A percentile compares a stretch with the other conserved stretches of the same genome.
Conservation (phyloP, 2,797 vertebrate genomes). For the Tiaroga cobitis region DNA sequence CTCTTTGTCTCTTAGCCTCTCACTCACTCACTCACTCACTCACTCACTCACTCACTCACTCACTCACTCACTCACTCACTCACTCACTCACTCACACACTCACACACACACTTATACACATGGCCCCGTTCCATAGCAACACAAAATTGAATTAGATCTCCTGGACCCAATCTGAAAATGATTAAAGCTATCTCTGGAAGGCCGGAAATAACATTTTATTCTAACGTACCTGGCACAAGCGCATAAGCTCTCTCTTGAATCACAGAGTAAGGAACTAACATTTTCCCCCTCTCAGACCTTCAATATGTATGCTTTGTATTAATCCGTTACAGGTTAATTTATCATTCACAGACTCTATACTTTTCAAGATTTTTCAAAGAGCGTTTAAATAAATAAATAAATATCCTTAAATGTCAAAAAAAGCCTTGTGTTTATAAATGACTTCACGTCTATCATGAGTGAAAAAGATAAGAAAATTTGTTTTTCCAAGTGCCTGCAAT, state of each 20-base stretch:
- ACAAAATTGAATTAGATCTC: conserved; percentile 69
- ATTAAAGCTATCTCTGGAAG: conserved; percentile 63
- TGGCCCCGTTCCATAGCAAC: conserved; percentile 58
- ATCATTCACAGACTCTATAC: neutral
- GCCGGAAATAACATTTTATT: conserved; percentile 59
- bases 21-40: conserved; percentile 19
- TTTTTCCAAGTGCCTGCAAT: neutral
- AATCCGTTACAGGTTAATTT: neutral
- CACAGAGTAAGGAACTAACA: conserved; percentile 28
- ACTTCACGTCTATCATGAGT: neutral
- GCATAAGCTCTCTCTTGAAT: conserved; percentile 53
- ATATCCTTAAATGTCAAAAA: neutral
- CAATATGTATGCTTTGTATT: conserved; percentile 27
- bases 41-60: too few relatives aligned
- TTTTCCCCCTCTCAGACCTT: conserved; percentile 2
- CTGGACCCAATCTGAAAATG: conserved; percentile 63
- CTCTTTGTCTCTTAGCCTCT: conserved; percentile 35
- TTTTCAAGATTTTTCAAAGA: neutral
- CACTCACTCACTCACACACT: conserved; percentile 29
- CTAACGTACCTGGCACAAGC: conserved; percentile 48
- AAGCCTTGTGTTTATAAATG: neutral
- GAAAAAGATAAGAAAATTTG: neutral
- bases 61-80: conserved; percentile 33
- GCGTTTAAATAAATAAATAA: too few relatives aligned
- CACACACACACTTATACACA: conserved; percentile 41